Base-by-base conservation (phyloP, 2,797 vertebrate genomes). In the Zenarchopterus dispar region DNA sequence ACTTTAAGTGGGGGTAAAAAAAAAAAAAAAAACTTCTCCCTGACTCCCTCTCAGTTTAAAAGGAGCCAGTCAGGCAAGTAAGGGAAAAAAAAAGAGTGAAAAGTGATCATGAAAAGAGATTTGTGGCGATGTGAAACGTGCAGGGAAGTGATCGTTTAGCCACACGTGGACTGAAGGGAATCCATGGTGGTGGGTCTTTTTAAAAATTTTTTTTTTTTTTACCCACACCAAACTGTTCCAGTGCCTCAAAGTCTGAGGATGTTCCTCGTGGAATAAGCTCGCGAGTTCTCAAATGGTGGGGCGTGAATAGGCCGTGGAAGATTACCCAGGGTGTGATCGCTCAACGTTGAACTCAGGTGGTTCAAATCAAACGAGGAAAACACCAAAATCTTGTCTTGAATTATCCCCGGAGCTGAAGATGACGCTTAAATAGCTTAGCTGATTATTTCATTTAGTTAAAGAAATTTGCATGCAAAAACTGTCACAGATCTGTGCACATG, bases 61-160 rank as follows among this genome's bases (percentile, higher is more conserved):
- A 90, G 78, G 88, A 90, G 64, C 73, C 84, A 90, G 84, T 84
- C 70, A 91, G 87, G 88, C 89, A 92, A 82, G 81, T 86, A 82
- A 81, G 85, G 78, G 66, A 84, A 87, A 28, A 28, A 28, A 28
- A 84, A 87, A 81, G 81, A 86, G 82, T 83, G 83, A 87, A 87
- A 86, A 82, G 85, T 80, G 88, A 84, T 86, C 81, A 82, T 91
- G 89, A 91, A 93, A 91, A 75, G 86, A 89, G 88, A 88, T 89
- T 86, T 90, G 87, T 76, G 63, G 75, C 64, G 11, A 81, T 80
- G 88, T 64, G 81, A 82, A 65, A 73, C 70, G 47, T 59, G 62
- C 72, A 58, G 86, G 84, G 84, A 90, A 92, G 87, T 85, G 84
- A 90, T 91, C 85, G 73, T 91, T 92, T 90, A 90, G 84, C 84